phyloP scores from a whole-genome alignment of 2,113 vertebrate species.

The Canis aureus region DNA sequence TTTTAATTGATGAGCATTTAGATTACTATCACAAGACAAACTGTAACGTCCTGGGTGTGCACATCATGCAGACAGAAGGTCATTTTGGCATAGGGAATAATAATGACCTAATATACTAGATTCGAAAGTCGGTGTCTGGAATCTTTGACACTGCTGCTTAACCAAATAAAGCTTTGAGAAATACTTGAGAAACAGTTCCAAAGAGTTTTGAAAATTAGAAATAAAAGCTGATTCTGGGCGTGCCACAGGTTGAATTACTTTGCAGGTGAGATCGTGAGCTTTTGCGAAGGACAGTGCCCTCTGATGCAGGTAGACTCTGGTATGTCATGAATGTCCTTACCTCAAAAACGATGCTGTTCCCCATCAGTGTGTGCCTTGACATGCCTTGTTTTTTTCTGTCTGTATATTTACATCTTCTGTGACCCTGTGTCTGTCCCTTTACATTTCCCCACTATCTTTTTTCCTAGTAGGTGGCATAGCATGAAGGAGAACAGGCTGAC shows the following conservation, averaged over 20 bases:
- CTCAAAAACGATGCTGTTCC: neutral
- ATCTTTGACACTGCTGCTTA: neutral
- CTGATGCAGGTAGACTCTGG: neutral
- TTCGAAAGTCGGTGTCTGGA: neutral
- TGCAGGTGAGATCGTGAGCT: neutral
- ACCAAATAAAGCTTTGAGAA: neutral
- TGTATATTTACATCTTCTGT: neutral
- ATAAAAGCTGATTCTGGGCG: neutral
- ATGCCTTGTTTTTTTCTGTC: neutral
- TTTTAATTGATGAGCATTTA: neutral
- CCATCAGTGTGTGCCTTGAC: neutral
- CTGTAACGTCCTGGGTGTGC: no score
- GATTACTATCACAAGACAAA: neutral
- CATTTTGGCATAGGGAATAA: neutral
- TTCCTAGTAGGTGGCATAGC: neutral
- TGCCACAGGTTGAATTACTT: no score
- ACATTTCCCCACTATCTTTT: neutral
- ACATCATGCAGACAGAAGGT: neutral
- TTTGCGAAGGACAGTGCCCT: neutral
- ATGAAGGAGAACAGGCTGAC: neutral
- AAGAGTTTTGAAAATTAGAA: neutral
- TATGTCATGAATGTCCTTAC: neutral
- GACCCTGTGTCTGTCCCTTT: constrained; percentile 31
- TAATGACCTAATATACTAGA: neutral
- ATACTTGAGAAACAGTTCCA: neutral